phyloP scores from a whole-genome alignment of 2,888 invertebrate genomes.

The Leucoma salicis region DNA sequence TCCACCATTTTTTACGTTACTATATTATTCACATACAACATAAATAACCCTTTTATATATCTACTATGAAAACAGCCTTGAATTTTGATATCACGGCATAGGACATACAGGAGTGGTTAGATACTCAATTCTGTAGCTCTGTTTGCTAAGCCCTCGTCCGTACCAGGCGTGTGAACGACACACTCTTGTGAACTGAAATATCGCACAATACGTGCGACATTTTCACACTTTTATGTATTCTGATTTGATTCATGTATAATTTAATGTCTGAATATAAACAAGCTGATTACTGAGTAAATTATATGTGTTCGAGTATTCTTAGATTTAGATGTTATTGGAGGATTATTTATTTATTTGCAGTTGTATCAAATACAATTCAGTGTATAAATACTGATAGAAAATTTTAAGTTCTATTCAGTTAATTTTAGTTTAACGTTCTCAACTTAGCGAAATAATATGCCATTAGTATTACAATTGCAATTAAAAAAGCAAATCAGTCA shows the following conservation, averaged over 20 bases:
- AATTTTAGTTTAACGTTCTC: too few species aligned
- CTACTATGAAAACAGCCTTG: too few species aligned
- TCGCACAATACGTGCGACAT: slow-evolving; percentile 34
- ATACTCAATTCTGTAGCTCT: slow-evolving; percentile 33
- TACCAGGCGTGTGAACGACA: slow-evolving; percentile 37
- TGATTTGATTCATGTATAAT: slow-evolving; percentile 40
- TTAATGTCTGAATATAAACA: slow-evolving; percentile 41
- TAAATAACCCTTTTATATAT: too few species aligned
- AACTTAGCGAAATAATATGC: too few species aligned
- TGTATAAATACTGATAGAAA: not conserved
- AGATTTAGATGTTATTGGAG: slow-evolving; percentile 24
- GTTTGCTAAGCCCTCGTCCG: slow-evolving; percentile 41
- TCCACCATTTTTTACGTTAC: too few species aligned
- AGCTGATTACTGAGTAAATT: slow-evolving; percentile 34
- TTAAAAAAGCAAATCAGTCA: too few species aligned
- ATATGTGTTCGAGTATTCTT: slow-evolving; percentile 23
- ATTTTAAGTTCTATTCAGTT: too few species aligned
- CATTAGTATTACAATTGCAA: too few species aligned
- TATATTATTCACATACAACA: too few species aligned
- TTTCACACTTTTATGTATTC: slow-evolving; percentile 40
- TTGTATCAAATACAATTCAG: not conserved
- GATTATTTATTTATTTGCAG: slow-evolving; percentile 28
- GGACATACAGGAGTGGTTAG: slow-evolving; percentile 25
- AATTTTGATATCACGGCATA: slow-evolving; percentile 7
- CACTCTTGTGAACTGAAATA: slow-evolving; percentile 37